Evolutionary conservation across 2,888 invertebrate genomes (phyloP).

Genomic region (Eupithecia subumbrata): DNA sequence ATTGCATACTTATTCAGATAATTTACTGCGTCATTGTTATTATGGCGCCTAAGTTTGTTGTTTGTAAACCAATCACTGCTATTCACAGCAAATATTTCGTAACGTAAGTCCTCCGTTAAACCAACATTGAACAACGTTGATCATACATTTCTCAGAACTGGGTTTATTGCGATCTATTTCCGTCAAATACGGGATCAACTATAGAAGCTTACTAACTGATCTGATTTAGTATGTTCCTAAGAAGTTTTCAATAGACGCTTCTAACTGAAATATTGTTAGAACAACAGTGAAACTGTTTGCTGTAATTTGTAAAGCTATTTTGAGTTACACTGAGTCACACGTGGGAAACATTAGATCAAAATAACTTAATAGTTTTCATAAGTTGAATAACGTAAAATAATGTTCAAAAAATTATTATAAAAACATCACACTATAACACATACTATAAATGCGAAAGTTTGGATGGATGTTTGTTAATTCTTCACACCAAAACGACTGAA

Average conservation of each 20-base stretch:
- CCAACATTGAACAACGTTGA: constrained; percentile 9
- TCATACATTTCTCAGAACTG: constrained; percentile 30
- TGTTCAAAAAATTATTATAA: neutral
- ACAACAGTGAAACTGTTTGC: neutral
- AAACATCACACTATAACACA: too few species aligned
- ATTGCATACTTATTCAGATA: neutral
- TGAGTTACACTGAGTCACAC: constrained; percentile 1
- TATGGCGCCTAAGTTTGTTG: neutral
- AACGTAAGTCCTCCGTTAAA: constrained; percentile 3
- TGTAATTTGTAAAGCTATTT: neutral
- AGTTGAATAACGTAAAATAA: neutral
- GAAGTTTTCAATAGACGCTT: constrained; percentile 1
- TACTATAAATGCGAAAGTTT: too few species aligned
- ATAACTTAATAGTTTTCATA: neutral
- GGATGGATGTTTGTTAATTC: too few species aligned
- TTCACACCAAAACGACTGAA: too few species aligned
- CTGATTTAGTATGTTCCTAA: constrained; percentile 5
- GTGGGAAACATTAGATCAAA: neutral
- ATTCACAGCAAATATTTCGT: neutral
- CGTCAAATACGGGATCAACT: constrained; percentile 20
- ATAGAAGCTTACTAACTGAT: constrained; percentile 1
- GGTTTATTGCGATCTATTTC: constrained; percentile 31
- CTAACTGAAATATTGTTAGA: neutral
- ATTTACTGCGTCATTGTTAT: neutral
- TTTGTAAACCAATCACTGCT: neutral